Evolutionary conservation across 2,888 invertebrate species (phyloP), one percentile per base, ranked within the genome.

Genomic region (Trachelus tabidus): DNA sequence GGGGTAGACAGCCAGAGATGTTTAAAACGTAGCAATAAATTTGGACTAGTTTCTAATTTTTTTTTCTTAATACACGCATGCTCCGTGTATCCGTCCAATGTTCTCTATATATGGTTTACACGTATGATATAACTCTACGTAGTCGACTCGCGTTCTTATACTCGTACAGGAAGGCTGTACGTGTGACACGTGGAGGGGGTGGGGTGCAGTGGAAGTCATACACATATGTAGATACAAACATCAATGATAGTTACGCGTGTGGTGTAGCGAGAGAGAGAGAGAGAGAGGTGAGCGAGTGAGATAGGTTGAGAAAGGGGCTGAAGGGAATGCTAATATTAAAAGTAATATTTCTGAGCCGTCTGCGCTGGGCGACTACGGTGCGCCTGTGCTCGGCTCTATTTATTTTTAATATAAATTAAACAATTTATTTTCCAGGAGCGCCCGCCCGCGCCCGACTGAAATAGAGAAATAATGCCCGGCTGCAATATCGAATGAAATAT

Each of bases 351-450:
- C 90, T 90, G 87, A 86, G 87, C 90, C 90, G 90, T 89, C 90
- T 88, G 89, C 83, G 81, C 81, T 79, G 78, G 82, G 81, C 83
- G 85, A 81, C 82, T 84, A 73, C 82, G 82, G 79, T 80, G 82
- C 81, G 76, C 75, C 33, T 68, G 75, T 69, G 69, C 80, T 76
- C 77, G 81, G 83, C 83, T 84, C 84, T 86, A 85, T 87, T 91
- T 91, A 91, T 91, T 91, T 91, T 91, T 91, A 92, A 91, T 92
- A 90, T 92, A 92, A 92, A 92, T 92, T 92, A 92, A 92, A 92
- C 92, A 92, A 93, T 93, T 93, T 92, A 92, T 92, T 93, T 92
- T 92, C 91, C 90, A 92, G 89, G 81, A 83, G 79, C 82, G 83
- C 81, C 82, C 79, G 83, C 77, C 84, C 75, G 80, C 76, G 83